Evolutionary conservation across 2,113 vertebrate genomes (phyloP).

Genomic region (Perca fluviatilis): DNA sequence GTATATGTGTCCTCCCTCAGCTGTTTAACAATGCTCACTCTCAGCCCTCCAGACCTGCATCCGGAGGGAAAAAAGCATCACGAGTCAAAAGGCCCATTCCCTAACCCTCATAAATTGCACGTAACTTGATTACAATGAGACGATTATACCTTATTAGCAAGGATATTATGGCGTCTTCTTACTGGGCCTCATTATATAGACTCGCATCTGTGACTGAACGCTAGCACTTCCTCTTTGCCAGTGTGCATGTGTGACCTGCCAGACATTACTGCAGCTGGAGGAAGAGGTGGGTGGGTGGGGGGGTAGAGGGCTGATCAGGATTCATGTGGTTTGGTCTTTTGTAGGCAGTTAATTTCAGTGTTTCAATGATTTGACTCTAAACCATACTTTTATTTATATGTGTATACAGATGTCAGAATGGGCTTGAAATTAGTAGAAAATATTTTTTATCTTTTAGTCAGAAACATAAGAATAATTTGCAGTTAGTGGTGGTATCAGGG

Average conservation of each 20-base stretch:
- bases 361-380: slow-evolving; percentile 26
- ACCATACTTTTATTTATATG: background rate
- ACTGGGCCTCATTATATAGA: slow-evolving; percentile 79
- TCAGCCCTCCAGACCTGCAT: slow-evolving; percentile 63
- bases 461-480: background rate
- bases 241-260: slow-evolving; percentile 75
- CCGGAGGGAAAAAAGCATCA: slow-evolving; percentile 59
- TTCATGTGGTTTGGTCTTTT: slow-evolving; percentile 47
- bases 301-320: slow-evolving; percentile 40
- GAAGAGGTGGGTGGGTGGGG: slow-evolving; percentile 37
- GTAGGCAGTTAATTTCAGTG: slow-evolving; percentile 36
- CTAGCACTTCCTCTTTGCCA: slow-evolving; percentile 74
- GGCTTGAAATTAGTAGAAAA: background rate
- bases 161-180: slow-evolving; percentile 80
- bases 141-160: slow-evolving; percentile 84
- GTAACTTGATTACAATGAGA: slow-evolving; percentile 83
- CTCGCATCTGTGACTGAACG: slow-evolving; percentile 76
- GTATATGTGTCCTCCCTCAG: slow-evolving; percentile 19
- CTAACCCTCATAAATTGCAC: slow-evolving; percentile 77
- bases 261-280: slow-evolving; percentile 74
- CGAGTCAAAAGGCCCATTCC: slow-evolving; percentile 73
- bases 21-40: slow-evolving; percentile 53
- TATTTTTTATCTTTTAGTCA: too few species aligned
- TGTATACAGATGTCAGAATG: background rate
- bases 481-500: background rate